A percentile compares a stretch with the other conserved stretches of the same genome.
Conservation (phyloP, 1,140 invertebrate genomes). For the Pogonus chalceus region DNA sequence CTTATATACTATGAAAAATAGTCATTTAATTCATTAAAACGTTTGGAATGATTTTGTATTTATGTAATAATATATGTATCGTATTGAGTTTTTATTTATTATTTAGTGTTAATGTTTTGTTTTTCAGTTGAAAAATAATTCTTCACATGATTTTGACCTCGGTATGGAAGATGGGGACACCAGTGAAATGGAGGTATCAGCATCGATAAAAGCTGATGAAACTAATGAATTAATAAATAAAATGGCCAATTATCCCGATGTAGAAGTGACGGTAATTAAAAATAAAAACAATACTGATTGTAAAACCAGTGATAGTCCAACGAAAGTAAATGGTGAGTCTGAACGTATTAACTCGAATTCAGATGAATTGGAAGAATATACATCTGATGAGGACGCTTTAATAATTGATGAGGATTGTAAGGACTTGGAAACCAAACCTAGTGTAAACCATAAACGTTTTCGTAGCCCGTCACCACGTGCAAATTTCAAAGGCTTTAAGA, state of each 20-base stretch:
- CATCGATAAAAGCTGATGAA: conserved; percentile 13
- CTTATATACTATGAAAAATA: no score
- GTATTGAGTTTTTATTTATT: no score
- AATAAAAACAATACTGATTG: neutral
- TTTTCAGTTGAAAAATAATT: conserved; percentile 3
- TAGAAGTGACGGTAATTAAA: conserved; percentile 16
- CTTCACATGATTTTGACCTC: conserved; percentile 14
- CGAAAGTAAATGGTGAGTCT: conserved; percentile 25
- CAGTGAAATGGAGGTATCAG: conserved; percentile 16
- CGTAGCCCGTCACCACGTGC: conserved; percentile 14
- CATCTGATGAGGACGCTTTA: conserved; percentile 31
- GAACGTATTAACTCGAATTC: conserved; percentile 23
- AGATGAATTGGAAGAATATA: conserved; percentile 20
- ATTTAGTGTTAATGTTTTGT: no score
- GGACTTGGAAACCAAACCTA: conserved; percentile 17
- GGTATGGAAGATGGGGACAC: conserved; percentile 34
- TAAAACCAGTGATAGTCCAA: conserved; percentile 2
- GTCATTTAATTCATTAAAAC: no score
- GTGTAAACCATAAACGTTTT: conserved; percentile 15
- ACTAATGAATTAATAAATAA: conserved; percentile 17
- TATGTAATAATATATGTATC: no score
- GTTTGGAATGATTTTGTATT: no score
- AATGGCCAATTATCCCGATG: conserved; percentile 30
- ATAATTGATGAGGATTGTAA: conserved; percentile 29
- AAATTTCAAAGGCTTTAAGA: conserved; percentile 34